These are phyloP conservation scores for Botrylloides violaceus DNA, from an alignment of 23 tunicate species.

Conservation along the genomic window DNA sequence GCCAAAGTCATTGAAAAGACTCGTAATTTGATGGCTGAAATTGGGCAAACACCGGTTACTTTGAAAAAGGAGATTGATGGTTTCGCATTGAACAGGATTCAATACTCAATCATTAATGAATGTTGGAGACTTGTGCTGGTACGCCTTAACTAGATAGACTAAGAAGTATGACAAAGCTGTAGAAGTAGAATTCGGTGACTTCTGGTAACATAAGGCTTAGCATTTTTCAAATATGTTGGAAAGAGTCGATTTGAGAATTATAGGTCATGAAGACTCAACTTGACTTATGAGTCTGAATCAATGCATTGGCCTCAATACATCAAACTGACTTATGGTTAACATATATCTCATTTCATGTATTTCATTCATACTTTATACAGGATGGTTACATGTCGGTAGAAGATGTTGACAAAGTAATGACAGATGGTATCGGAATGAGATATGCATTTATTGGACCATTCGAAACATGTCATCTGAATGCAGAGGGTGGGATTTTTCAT, in stretches of 20 bases:
- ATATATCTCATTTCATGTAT: too few species aligned
- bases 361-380: constrained; percentile 5
- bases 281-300: too few species aligned
- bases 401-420: constrained; percentile 90
- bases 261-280: too few species aligned
- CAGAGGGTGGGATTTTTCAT: constrained; percentile 56
- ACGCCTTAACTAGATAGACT: too few species aligned
- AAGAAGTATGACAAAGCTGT: too few species aligned
- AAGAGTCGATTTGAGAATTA: too few species aligned
- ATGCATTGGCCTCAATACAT: too few species aligned
- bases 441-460: constrained; percentile 99
- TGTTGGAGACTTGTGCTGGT: constrained; percentile 77
- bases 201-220: neutral
- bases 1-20: constrained; percentile 26
- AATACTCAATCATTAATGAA: constrained; percentile 85
- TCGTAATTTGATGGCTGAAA: constrained; percentile 48
- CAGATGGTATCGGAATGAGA: constrained; percentile 74
- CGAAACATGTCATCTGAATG: constrained; percentile 94
- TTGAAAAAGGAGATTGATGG: constrained; percentile 83
- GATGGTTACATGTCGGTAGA: constrained; percentile 78
- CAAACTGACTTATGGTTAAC: too few species aligned
- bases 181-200: too few species aligned
- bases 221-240: neutral
- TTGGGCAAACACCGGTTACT: constrained; percentile 80
- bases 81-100: constrained; percentile 79